Base-by-base conservation (phyloP, 2,113 vertebrate species). In the Brachirus orientalis region DNA sequence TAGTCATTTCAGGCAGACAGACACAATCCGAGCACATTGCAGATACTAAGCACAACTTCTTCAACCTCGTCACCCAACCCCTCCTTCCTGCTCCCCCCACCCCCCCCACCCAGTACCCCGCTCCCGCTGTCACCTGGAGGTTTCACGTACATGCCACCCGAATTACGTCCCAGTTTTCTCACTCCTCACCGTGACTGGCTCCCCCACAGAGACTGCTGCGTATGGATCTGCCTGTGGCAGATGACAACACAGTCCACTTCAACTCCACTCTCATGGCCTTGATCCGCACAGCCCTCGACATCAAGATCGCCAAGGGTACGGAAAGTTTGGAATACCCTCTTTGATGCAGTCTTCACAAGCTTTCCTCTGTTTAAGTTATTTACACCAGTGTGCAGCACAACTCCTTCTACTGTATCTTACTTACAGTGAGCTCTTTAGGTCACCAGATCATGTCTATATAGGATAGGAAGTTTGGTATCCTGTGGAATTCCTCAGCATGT, bases 221-320 rank as follows among this genome's bases (percentile, higher is more conserved):
- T 38, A 98, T 98, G 96, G 96, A 98, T 61, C 91, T 98, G 67
- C 96, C 96, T 0, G 96, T 98, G 13, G 96, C 96, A 0, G 96
- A 97, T 0, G 96, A 98, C 93, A 98, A 96, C 90, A 94, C 95
- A 0, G 96, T 98, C 54, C 96, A 98, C 84, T 98, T 98, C 89
- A 97, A 97, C 85, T 97, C 96, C 56, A 98, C 96, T 3, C 95
- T 98, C 71, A 97, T 98, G 96, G 96, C 96, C 44, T 89, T 98
- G 89, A 98, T 98, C 81, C 93, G 96, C 67, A 98, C 96, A 0
- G 96, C 96, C 6, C 88, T 98, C 90, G 96, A 98, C 80, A 97
- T 98, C 91, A 98, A 98, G 90, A 98, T 98, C 43, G 96, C 96
- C 84, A 97, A 97, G 91, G 95, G 95, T 93, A 63, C 83, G 81